phyloP scores from a whole-genome alignment of 2,888 invertebrate genomes.

The Netelia melanura region DNA sequence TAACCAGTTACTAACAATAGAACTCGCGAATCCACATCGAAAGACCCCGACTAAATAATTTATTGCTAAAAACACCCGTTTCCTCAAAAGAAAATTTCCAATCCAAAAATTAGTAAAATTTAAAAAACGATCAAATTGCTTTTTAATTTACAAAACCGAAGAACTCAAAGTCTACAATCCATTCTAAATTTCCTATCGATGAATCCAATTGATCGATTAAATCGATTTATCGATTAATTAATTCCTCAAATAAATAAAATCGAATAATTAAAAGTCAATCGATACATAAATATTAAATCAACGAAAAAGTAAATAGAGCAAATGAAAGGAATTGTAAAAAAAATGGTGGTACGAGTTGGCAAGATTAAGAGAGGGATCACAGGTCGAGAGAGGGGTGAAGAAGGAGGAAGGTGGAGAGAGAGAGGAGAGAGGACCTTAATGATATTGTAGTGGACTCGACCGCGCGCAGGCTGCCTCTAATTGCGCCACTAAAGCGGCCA shows the following conservation, averaged over 20 bases:
- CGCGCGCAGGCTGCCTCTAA: slow-evolving; percentile 83
- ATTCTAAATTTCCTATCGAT: too few relatives aligned
- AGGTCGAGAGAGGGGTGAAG: slow-evolving; percentile 34
- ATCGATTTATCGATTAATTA: slow-evolving; percentile 2
- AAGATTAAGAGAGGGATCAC: slow-evolving; percentile 38
- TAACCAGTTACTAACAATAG: not conserved
- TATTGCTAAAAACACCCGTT: too few relatives aligned
- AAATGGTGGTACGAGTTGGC: slow-evolving; percentile 15
- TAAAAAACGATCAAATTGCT: too few relatives aligned
- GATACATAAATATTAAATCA: slow-evolving; percentile 7
- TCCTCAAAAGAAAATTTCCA: too few relatives aligned
- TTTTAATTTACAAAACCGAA: too few relatives aligned
- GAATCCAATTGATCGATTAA: not conserved
- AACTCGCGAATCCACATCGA: too few relatives aligned
- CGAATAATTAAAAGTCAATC: not conserved
- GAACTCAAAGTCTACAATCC: too few relatives aligned
- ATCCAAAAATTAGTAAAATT: too few relatives aligned
- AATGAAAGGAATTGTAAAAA: not conserved
- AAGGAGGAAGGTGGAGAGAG: slow-evolving; percentile 60
- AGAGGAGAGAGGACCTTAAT: slow-evolving; percentile 78
- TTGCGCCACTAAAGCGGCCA: slow-evolving; percentile 82
- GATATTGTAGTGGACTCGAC: slow-evolving; percentile 82
- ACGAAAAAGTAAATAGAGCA: not conserved
- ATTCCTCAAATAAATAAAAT: not conserved
- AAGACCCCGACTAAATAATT: too few relatives aligned